These are phyloP conservation scores for Orthonevra nobilis DNA, from an alignment of 2,888 invertebrate genomes.

Conservation along the genomic window DNA sequence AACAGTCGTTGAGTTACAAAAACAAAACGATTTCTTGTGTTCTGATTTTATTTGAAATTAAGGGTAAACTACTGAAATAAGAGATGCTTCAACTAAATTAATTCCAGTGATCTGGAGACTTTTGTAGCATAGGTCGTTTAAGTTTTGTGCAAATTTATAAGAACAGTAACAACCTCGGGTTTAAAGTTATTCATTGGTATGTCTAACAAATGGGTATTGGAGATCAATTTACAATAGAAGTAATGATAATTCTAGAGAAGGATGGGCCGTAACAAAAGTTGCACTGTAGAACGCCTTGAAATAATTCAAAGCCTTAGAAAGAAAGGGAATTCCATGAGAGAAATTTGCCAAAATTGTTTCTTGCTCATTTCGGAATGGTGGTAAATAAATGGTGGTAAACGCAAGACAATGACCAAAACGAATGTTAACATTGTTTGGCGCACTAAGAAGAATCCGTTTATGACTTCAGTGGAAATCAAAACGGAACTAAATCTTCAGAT, in stretches of 20 bases:
- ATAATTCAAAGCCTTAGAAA: no score
- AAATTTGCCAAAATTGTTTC: no score
- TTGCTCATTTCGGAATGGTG: neutral
- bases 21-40: conserved; percentile 5
- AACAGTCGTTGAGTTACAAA: neutral
- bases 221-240: neutral
- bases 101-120: neutral
- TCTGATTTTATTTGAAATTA: neutral
- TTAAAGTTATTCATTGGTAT: neutral
- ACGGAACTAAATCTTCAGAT: no score
- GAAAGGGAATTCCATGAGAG: no score
- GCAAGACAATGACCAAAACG: neutral
- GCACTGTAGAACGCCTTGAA: no score
- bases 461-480: no score
- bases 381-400: neutral
- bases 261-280: no score
- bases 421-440: neutral
- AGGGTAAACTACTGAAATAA: neutral
- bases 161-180: neutral
- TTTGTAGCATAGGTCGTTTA: neutral
- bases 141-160: neutral
- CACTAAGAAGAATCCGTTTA: no score
- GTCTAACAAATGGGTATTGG: neutral
- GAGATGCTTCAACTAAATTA: neutral
- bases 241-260: no score